Percentiles rank a stretch among this genome's conserved stretches.
phyloP scores from a whole-genome alignment of 1,140 invertebrate species.

The Drosophila biarmipes region DNA sequence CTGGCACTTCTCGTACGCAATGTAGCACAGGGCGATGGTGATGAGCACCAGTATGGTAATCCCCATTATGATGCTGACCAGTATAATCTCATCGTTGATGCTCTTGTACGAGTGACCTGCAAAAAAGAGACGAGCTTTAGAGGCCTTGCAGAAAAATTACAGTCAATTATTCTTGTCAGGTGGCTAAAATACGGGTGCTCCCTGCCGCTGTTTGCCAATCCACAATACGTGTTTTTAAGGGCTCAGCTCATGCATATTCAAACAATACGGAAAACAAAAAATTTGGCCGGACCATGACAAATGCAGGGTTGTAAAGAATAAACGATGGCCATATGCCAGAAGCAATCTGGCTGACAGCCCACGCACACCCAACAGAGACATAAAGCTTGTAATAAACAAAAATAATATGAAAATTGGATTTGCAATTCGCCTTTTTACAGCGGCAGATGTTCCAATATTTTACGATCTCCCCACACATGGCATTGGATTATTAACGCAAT shows the following conservation, averaged over 20 bases:
- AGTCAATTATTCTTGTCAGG: slow-evolving; percentile 54
- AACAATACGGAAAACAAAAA: slow-evolving; percentile 11
- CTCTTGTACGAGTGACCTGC: slow-evolving; percentile 90
- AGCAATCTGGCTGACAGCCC: slow-evolving; percentile 35
- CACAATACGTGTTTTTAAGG: slow-evolving; percentile 33
- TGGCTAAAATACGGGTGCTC: slow-evolving; percentile 9
- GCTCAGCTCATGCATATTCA: slow-evolving; percentile 62
- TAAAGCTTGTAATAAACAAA: slow-evolving; percentile 36
- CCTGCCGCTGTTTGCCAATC: slow-evolving; percentile 44
- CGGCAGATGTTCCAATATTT: slow-evolving; percentile 46
- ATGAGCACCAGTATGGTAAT: slow-evolving; percentile 92
- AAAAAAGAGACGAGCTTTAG: slow-evolving; percentile 38
- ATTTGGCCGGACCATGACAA: slow-evolving; percentile 42
- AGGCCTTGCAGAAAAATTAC: slow-evolving; percentile 55
- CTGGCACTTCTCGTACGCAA: slow-evolving; percentile 91
- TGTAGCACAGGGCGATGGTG: slow-evolving; percentile 92
- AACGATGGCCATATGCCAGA: slow-evolving; percentile 46
- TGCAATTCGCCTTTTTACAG: slow-evolving; percentile 26
- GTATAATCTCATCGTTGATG: slow-evolving; percentile 93
- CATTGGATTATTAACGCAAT: slow-evolving; percentile 41
- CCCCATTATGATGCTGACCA: slow-evolving; percentile 93
- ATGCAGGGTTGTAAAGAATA: slow-evolving; percentile 62
- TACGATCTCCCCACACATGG: slow-evolving; percentile 11
- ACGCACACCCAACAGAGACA: slow-evolving; percentile 7
- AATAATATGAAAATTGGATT: slow-evolving; percentile 50